These are phyloP conservation scores for Heterotilapia buettikoferi DNA, from an alignment of 2,113 vertebrate genomes.

Conservation along the genomic window DNA sequence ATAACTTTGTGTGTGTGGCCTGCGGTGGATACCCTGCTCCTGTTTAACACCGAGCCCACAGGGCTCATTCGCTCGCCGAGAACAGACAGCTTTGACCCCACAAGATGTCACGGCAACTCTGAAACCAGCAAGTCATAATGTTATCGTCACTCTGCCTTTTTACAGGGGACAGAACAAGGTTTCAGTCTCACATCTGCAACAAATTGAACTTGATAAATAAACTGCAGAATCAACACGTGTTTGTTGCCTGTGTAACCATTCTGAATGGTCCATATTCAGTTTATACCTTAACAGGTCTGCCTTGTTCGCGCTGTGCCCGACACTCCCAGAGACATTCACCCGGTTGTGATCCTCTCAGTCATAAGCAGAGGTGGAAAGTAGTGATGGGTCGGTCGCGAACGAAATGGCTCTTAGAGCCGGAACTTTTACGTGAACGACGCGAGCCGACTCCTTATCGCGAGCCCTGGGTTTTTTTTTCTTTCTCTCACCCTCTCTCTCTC, in stretches of 20 bases:
- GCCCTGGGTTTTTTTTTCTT: too few species aligned
- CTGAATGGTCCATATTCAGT: slow-evolving; percentile 32
- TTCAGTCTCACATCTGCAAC: neutral
- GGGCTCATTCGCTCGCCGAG: neutral
- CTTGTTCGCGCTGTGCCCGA: slow-evolving; percentile 2
- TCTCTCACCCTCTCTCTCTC: too few species aligned
- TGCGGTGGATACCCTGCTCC: slow-evolving; percentile 2
- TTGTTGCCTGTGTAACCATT: slow-evolving; percentile 3
- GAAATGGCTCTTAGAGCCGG: too few species aligned
- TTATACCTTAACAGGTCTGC: neutral
- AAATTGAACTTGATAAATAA: slow-evolving; percentile 23
- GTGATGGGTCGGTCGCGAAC: too few species aligned
- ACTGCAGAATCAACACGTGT: neutral
- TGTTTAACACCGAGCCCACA: neutral
- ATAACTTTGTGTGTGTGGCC: slow-evolving; percentile 45
- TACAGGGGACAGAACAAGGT: neutral
- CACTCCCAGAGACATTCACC: neutral
- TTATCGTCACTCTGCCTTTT: slow-evolving; percentile 20
- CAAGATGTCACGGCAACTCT: neutral
- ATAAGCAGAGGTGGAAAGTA: neutral
- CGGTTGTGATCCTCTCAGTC: neutral
- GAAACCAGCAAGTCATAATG: neutral
- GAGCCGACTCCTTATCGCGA: too few species aligned
- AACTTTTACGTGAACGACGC: too few species aligned
- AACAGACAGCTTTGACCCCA: slow-evolving; percentile 16